Conservation (phyloP, 2,888 invertebrate genomes). For the Rotaria socialis region DNA sequence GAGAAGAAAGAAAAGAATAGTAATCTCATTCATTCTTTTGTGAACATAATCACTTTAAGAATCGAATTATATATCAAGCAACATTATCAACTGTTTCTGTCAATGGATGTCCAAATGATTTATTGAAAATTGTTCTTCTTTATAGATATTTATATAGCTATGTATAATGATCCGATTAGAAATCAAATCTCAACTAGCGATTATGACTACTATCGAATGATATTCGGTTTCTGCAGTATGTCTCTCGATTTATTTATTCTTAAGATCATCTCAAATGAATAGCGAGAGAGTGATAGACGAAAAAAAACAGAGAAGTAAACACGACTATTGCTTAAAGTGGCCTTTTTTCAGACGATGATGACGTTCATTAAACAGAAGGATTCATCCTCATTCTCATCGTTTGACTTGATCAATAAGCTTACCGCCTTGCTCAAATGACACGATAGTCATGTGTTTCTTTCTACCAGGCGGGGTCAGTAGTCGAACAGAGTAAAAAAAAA, state of each 20-base stretch:
- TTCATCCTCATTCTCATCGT: not conserved
- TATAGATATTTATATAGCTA: not conserved
- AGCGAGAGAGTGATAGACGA: not conserved
- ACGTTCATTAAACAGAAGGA: not conserved
- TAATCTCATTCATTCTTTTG: not conserved
- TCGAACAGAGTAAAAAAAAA: not conserved
- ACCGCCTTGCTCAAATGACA: not conserved
- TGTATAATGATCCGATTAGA: not conserved
- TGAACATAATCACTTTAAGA: not conserved
- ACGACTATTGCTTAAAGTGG: not conserved
- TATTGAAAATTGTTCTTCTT: not conserved
- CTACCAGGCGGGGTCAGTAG: not conserved
- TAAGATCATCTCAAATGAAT: not conserved
- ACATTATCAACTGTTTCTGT: not conserved
- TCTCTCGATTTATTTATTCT: not conserved
- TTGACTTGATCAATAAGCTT: slow-evolving; percentile 6
- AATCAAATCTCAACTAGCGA: not conserved
- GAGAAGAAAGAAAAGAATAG: not conserved
- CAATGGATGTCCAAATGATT: not conserved
- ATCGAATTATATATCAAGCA: not conserved
- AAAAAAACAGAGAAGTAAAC: not conserved
- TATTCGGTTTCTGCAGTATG: not conserved
- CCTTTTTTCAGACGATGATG: not conserved
- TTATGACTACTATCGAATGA: not conserved
- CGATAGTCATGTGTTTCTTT: not conserved